phyloP scores from a whole-genome alignment of 2,797 vertebrate species.

The Petrocephalus schoutedeni region DNA sequence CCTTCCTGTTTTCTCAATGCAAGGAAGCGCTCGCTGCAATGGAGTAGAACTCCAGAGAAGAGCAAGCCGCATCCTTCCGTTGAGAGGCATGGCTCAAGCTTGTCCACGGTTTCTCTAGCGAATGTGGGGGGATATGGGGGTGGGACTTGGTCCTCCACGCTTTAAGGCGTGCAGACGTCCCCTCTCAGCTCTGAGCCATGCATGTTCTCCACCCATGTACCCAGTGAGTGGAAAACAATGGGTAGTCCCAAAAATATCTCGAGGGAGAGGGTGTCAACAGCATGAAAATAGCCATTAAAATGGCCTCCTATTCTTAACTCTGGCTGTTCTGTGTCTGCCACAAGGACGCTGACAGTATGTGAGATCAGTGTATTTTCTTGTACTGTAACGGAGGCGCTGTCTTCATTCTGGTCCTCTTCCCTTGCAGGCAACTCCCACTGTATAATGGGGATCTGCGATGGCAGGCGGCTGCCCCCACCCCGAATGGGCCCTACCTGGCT shows the following conservation, averaged over 20 bases:
- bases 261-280: slow-evolving; percentile 47
- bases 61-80: neutral
- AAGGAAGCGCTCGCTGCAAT: slow-evolving; percentile 60
- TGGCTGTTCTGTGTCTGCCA: neutral
- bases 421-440: slow-evolving; percentile 78
- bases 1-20: slow-evolving; percentile 59
- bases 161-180: neutral
- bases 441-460: slow-evolving; percentile 91
- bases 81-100: neutral
- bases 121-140: neutral
- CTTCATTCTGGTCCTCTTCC: slow-evolving; percentile 26
- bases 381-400: neutral
- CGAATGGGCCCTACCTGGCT: slow-evolving; percentile 86
- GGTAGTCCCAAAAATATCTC: neutral
- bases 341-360: neutral
- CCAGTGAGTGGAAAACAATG: neutral
- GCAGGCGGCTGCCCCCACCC: slow-evolving; percentile 84
- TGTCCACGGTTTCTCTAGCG: neutral
- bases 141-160: neutral
- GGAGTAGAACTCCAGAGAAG: neutral
- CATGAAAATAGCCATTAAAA: neutral
- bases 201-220: neutral
- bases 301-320: neutral
- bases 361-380: neutral
- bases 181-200: neutral